Evolutionary conservation across 2,888 invertebrate genomes (phyloP), one percentile per base, ranked within the genome.

Genomic region (Macrophya alboannulata): DNA sequence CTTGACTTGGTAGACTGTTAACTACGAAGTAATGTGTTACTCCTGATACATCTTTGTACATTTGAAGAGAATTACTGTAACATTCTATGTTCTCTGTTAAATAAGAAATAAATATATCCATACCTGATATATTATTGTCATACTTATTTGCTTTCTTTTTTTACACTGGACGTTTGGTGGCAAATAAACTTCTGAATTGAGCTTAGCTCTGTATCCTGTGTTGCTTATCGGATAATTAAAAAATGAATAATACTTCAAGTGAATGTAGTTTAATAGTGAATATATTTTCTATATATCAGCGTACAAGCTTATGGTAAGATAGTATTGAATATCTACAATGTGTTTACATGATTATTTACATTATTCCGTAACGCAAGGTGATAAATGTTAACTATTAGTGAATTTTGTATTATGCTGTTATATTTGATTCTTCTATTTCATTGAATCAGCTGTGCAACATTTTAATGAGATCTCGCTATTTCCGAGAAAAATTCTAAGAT

Each of bases 401-500:
- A 12, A 31, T 17, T 81, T 62, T 15, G 43, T 43, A 62, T 43
- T 43, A 59, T 59, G 51, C 40, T 40, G 43, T 59, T 59, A 62
- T 25, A 31, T 21, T 21, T 21, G 17, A 51, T 81, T 59, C 37
- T 40, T 1, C 1, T 45, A 43, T 25, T 74, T 25, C n/a, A 43
- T 21, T 9, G 0, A n/a, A 40, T 31, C 0, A 81, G 5, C 51
- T 40, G 17, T 2, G 17, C 17, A 10, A 40, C 8, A 43, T 62
- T 40, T 79, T 90, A 99, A 94, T 99, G 99, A 84, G 98, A 98
- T 90, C 97, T 96, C 65, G 99, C 99, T 93, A 99, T 99, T 94
- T 99, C 99, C 9, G 99, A 99, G 95, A 99, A 99, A 94, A 98
- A 99, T 92, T 97, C 96, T 87, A 99, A 96, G 89, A 99, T 98